phyloP scores from a whole-genome alignment of 2,797 vertebrate species.

The Myotis planiceps region DNA sequence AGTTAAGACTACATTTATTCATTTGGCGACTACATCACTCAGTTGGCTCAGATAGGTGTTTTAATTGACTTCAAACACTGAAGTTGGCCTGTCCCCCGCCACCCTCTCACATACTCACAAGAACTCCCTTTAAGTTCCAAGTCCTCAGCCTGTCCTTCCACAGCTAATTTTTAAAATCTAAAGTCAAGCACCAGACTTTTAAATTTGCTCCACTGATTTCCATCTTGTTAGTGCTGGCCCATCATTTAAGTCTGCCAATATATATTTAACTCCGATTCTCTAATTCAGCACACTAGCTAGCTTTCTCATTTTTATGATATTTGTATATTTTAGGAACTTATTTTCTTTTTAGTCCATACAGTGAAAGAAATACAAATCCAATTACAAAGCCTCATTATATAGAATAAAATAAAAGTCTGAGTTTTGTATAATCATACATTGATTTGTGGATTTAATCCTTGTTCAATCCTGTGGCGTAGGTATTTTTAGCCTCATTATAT shows the following conservation, averaged over 20 bases:
- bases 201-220: conserved; percentile 52
- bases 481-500: not conserved
- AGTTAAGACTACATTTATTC: not conserved
- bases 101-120: not conserved
- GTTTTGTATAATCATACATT: not conserved
- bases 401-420: not conserved
- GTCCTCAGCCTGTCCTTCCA: not conserved
- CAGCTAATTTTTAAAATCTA: not conserved
- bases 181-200: conserved; percentile 16
- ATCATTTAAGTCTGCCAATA: not conserved
- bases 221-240: conserved; percentile 16
- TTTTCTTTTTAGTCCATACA: not conserved
- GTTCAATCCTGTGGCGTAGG: not conserved
- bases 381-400: not conserved
- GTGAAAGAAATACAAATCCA: not conserved
- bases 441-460: not conserved
- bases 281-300: not conserved
- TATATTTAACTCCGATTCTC: not conserved
- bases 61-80: not conserved
- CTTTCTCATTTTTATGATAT: not conserved
- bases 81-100: not conserved
- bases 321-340: not conserved
- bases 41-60: not conserved
- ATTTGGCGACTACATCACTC: not conserved
- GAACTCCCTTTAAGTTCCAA: not conserved